A percentile compares a stretch with the other conserved stretches of the same genome.
phyloP scores from a whole-genome alignment of 1,140 invertebrate species.

The Apolygus lucorum region DNA sequence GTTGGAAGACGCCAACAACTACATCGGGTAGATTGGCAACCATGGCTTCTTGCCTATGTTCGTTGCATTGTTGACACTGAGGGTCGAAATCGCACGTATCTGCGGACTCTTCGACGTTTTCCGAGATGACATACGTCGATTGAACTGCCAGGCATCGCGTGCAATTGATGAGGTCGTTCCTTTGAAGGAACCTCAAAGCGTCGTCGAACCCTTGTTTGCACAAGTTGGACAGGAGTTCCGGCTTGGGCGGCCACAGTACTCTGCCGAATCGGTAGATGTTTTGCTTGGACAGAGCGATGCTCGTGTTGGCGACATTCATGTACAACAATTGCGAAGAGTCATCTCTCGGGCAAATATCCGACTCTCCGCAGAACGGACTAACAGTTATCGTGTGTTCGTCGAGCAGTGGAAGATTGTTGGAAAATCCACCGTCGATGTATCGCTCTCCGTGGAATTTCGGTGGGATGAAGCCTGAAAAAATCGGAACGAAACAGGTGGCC shows the following conservation, averaged over 20 bases:
- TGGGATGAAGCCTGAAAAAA: constrained; percentile 89
- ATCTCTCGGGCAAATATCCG: constrained; percentile 94
- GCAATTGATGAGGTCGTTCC: constrained; percentile 82
- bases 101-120: constrained; percentile 53
- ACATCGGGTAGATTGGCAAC: constrained; percentile 78
- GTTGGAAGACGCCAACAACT: constrained; percentile 77
- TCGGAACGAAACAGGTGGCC: constrained; percentile 90
- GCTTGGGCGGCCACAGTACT: constrained; percentile 89
- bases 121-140: constrained; percentile 67
- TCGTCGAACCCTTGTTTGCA: constrained; percentile 98
- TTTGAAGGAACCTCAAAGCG: constrained; percentile 82
- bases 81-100: constrained; percentile 67
- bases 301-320: constrained; percentile 88
- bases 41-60: constrained; percentile 70
- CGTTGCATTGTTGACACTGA: constrained; percentile 72
- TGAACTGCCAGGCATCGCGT: constrained; percentile 73
- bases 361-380: constrained; percentile 94
- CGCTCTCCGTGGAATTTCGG: constrained; percentile 80
- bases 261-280: constrained; percentile 87
- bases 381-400: constrained; percentile 95
- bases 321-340: constrained; percentile 75
- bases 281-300: constrained; percentile 82
- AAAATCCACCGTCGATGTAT: constrained; percentile 96
- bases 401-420: constrained; percentile 86
- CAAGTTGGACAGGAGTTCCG: constrained; percentile 85